phyloP scores from a whole-genome alignment of 2,888 invertebrate genomes.

The Eurytoma californica region DNA sequence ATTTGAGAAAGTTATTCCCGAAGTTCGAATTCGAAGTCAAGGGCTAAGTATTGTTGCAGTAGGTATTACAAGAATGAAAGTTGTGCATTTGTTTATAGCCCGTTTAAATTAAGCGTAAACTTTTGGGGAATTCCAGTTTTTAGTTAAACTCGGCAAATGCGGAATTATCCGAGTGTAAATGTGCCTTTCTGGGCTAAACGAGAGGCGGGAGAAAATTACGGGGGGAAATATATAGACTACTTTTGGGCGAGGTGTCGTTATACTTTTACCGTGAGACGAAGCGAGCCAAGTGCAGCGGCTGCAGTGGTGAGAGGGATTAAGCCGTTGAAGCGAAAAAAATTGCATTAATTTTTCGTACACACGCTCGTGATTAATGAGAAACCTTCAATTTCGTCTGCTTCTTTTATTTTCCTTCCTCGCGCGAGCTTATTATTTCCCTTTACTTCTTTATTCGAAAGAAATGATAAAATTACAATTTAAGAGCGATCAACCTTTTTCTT shows the following conservation, averaged over 20 bases:
- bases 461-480: constrained; percentile 40
- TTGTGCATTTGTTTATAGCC: too few species aligned
- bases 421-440: background rate
- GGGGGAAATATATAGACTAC: constrained; percentile 25
- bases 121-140: constrained; percentile 3
- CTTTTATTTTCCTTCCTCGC: background rate
- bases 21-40: too few species aligned
- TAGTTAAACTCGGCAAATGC: constrained; percentile 47
- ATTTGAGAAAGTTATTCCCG: too few species aligned
- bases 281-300: background rate
- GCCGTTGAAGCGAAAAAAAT: constrained; percentile 42
- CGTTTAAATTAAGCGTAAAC: too few species aligned
- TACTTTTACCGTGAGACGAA: constrained; percentile 35
- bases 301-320: constrained; percentile 47
- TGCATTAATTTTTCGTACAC: constrained; percentile 44
- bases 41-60: too few species aligned
- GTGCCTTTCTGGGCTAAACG: constrained; percentile 63
- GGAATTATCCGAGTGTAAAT: constrained; percentile 66
- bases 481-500: background rate
- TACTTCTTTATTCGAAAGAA: background rate
- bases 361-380: constrained; percentile 38
- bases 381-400: constrained; percentile 43
- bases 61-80: too few species aligned
- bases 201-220: constrained; percentile 26
- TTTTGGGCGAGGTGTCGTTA: constrained; percentile 36